phyloP scores from a whole-genome alignment of 2,113 vertebrate species.

The Ailurus styani region DNA sequence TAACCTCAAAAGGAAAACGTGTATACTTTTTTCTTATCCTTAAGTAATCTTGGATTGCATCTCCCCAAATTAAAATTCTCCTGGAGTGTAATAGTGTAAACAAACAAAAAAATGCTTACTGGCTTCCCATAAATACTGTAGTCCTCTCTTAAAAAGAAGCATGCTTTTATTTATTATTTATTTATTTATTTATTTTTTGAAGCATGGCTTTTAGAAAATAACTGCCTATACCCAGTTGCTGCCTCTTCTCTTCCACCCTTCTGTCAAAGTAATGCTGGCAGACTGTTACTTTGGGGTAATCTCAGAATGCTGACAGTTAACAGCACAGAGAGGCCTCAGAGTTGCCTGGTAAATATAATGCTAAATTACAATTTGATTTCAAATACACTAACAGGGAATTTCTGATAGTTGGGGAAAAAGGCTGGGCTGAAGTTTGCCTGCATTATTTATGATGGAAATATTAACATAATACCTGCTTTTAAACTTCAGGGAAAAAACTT shows the following conservation, averaged over 20 bases:
- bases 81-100: neutral
- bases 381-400: neutral
- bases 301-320: neutral
- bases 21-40: neutral
- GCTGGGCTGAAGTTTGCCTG: neutral
- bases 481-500: constrained; percentile 14
- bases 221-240: neutral
- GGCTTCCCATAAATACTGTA: neutral
- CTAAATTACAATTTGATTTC: neutral
- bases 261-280: neutral
- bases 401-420: constrained; percentile 15
- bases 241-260: neutral
- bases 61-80: neutral
- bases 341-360: neutral
- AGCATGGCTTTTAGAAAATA: neutral
- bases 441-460: neutral
- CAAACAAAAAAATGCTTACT: neutral
- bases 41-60: neutral
- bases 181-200: too few species aligned
- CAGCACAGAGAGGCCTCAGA: neutral
- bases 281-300: neutral
- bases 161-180: too few species aligned
- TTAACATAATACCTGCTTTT: neutral
- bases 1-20: neutral
- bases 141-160: constrained; percentile 16